Evolutionary conservation across 2,797 vertebrate species (phyloP), one percentile per base, ranked within the genome.

Genomic region (Nannoperca australis): DNA sequence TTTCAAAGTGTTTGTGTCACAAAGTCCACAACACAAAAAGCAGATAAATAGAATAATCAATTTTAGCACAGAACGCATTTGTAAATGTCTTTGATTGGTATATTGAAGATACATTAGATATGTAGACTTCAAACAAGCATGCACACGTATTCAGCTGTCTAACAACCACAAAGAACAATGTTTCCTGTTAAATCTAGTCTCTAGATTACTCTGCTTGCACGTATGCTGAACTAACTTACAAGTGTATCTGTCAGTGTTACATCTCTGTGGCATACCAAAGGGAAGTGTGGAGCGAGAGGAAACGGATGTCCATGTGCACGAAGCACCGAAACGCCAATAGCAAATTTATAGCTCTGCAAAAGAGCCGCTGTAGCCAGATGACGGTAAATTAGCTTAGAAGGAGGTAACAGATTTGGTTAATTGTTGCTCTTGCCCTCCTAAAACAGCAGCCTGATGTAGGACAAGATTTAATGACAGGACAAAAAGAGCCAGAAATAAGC

Each of bases 331-430:
- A 44, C 14, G 36, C 76, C 30, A 24, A 61, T 53, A 75, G 70
- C 51, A 63, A 78, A 73, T 76, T 24, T 69, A 34, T 6, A 18
- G 34, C 65, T 55, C 32, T 20, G 58, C 62, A 81, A 77, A 83
- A 49, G 59, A 79, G 67, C 56, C 59, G 20, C 58, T 7, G 13
- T 71, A 63, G 79, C 73, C 42, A 30, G 50, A 78, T 53, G 69
- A 81, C 73, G 73, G 51, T 67, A 69, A 86, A 83, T 75, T 64
- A 81, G 55, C 72, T 44, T 15, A 13, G 50, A 44, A 76, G 73
- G 70, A 66, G 69, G 73, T 55, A 63, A 79, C 60, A 84, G 60
- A 70, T 76, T 70, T 81, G 65, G 74, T 73, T 76, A 81, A 72
- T 75, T 76, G 78, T 70, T 51, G 59, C 73, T 73, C 59, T 47